Percentiles rank a stretch among this genome's conserved stretches.
phyloP scores from a whole-genome alignment of 2,888 invertebrate species.

The Auanema freiburgensis region DNA sequence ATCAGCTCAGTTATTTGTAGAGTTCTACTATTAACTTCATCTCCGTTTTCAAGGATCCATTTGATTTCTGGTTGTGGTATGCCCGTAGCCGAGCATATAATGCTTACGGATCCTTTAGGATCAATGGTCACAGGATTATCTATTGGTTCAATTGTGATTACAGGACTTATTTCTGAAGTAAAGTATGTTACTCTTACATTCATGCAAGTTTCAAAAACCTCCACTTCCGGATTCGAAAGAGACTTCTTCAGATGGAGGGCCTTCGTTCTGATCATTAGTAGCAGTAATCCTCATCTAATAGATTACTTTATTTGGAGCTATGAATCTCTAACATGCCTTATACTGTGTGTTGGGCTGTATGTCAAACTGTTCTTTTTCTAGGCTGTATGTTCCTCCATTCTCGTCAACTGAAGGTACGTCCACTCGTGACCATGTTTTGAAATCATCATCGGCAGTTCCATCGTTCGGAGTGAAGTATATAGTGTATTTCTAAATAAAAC shows the following conservation, averaged over 20 bases:
- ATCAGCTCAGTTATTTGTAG: slow-evolving; percentile 30
- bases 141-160: slow-evolving; percentile 48
- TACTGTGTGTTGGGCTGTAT: slow-evolving; percentile 52
- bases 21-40: slow-evolving; percentile 32
- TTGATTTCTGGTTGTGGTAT: slow-evolving; percentile 51
- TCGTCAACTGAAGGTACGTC: slow-evolving; percentile 36
- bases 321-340: slow-evolving; percentile 21
- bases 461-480: slow-evolving; percentile 58
- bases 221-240: slow-evolving; percentile 60
- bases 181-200: too few relatives aligned
- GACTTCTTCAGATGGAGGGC: slow-evolving; percentile 55
- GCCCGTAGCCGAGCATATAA: slow-evolving; percentile 54
- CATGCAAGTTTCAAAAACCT: slow-evolving; percentile 20
- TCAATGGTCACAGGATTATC: slow-evolving; percentile 44
- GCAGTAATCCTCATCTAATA: slow-evolving; percentile 51
- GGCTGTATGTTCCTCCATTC: slow-evolving; percentile 40
- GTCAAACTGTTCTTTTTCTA: slow-evolving; percentile 52
- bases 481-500: slow-evolving; percentile 46
- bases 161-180: slow-evolving; percentile 56
- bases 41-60: slow-evolving; percentile 59
- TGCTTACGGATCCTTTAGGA: slow-evolving; percentile 50
- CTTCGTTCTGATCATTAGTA: slow-evolving; percentile 62
- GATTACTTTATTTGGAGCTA: not conserved
- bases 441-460: slow-evolving; percentile 48
- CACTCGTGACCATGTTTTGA: slow-evolving; percentile 56